Evolutionary conservation across 2,113 vertebrate species (phyloP).

Genomic region (Ivindomyrus marchei): DNA sequence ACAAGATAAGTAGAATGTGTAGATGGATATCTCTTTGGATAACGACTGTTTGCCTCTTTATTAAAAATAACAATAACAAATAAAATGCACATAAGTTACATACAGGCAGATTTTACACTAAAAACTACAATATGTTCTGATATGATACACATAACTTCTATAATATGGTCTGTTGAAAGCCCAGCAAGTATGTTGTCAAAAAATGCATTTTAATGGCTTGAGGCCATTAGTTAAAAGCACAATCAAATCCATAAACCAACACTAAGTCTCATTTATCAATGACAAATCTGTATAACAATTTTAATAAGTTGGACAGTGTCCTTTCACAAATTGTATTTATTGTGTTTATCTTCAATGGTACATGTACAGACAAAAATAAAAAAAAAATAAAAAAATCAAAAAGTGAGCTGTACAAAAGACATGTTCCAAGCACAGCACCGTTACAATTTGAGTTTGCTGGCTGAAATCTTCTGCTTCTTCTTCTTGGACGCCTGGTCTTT

Average conservation of each 20-base stretch:
- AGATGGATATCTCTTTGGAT: neutral
- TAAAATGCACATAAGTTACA: neutral
- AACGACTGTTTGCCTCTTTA: neutral
- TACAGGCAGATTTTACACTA: neutral
- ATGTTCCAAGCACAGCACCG: neutral
- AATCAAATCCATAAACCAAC: neutral
- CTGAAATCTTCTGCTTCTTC: slow-evolving; percentile 71
- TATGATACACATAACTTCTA: neutral
- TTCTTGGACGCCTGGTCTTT: slow-evolving; percentile 67
- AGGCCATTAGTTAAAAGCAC: neutral
- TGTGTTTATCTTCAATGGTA: neutral
- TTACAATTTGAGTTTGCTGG: slow-evolving; percentile 83
- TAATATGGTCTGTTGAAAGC: neutral
- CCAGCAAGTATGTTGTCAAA: neutral
- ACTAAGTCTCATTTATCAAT: neutral
- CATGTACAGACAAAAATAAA: neutral
- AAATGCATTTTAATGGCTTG: neutral
- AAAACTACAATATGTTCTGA: neutral
- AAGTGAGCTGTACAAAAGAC: neutral
- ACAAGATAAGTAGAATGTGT: neutral
- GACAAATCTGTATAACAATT: neutral
- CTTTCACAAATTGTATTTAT: neutral
- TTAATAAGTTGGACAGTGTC: neutral
- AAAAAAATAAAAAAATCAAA: neutral
- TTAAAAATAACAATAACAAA: neutral